Percentiles rank a stretch among this genome's conserved stretches.
phyloP scores from a whole-genome alignment of 2,113 vertebrate species.

The Aphyosemion australe region DNA sequence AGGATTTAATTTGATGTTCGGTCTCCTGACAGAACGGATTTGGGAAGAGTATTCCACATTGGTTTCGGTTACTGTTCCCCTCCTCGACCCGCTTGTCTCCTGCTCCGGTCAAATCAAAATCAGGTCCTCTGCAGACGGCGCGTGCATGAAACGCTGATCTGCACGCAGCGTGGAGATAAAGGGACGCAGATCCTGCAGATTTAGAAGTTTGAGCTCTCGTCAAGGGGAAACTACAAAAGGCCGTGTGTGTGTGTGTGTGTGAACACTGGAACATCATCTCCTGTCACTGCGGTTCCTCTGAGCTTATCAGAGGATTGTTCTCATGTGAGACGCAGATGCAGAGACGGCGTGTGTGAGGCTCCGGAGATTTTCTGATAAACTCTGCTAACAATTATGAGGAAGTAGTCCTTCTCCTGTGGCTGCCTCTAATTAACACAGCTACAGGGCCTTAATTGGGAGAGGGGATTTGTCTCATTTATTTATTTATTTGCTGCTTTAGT shows the following conservation, averaged over 20 bases:
- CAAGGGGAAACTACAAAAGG: conserved; percentile 72
- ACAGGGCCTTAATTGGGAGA: conserved; percentile 74
- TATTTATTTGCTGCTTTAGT: conserved; percentile 39
- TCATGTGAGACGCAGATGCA: conserved; percentile 81
- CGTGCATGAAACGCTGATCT: conserved; percentile 33
- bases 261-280: conserved; percentile 70
- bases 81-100: conserved; percentile 22
- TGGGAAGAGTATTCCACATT: conserved; percentile 74
- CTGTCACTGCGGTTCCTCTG: conserved; percentile 69
- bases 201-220: conserved; percentile 42
- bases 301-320: conserved; percentile 71
- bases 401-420: conserved; percentile 80
- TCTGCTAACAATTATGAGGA: conserved; percentile 87
- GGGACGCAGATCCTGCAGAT: conserved; percentile 49
- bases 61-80: conserved; percentile 68
- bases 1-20: conserved; percentile 70
- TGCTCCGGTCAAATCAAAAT: conserved; percentile 42
- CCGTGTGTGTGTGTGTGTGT: conserved; percentile 47
- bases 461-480: conserved; percentile 25
- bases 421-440: conserved; percentile 89
- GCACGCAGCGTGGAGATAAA: conserved; percentile 51
- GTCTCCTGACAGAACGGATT: conserved; percentile 61
- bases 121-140: conserved; percentile 27
- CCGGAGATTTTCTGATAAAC: conserved; percentile 82
- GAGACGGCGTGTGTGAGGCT: conserved; percentile 59